These are phyloP conservation scores for Leptoclinus maculatus DNA, from an alignment of 2,797 vertebrate species.

Conservation along the genomic window DNA sequence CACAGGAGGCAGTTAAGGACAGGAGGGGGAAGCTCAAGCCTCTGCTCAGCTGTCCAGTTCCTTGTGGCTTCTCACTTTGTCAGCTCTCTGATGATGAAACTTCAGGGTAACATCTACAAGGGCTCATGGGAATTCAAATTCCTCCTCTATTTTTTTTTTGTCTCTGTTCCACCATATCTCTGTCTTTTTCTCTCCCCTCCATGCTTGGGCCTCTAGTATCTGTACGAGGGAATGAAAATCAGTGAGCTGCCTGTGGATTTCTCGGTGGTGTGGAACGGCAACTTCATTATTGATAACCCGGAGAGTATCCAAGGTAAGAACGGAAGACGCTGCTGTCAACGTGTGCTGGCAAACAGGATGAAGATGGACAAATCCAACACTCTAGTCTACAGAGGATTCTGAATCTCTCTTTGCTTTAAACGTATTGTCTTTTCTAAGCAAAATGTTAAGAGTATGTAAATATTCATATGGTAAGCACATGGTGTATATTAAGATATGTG, in stretches of 20 bases:
- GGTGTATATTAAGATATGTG: conserved; percentile 7
- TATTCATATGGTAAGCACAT: conserved; percentile 8
- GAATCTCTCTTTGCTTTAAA: background rate
- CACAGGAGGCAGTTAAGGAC: conserved; percentile 54
- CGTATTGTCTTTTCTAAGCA: conserved; percentile 15
- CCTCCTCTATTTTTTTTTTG: conserved; percentile 18
- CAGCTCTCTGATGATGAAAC: conserved; percentile 70
- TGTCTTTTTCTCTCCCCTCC: conserved; percentile 13
- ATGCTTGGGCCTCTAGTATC: conserved; percentile 84
- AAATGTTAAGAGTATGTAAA: background rate
- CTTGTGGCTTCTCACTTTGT: conserved; percentile 36
- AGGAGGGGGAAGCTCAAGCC: conserved; percentile 37
- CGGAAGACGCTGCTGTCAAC: conserved; percentile 20
- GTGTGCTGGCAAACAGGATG: background rate
- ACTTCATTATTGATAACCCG: conserved; percentile 98
- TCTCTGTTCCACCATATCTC: conserved; percentile 38
- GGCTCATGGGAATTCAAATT: conserved; percentile 33
- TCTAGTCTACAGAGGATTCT: background rate
- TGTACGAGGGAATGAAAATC: conserved; percentile 96
- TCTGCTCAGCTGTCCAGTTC: conserved; percentile 43
- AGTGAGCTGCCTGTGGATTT: conserved; percentile 97
- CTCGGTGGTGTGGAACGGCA: conserved; percentile 98
- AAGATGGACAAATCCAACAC: background rate
- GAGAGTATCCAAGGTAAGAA: conserved; percentile 93
- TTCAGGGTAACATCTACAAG: conserved; percentile 48